phyloP scores from a whole-genome alignment of 1,140 invertebrate genomes.

The Drosophila kepulauana region DNA sequence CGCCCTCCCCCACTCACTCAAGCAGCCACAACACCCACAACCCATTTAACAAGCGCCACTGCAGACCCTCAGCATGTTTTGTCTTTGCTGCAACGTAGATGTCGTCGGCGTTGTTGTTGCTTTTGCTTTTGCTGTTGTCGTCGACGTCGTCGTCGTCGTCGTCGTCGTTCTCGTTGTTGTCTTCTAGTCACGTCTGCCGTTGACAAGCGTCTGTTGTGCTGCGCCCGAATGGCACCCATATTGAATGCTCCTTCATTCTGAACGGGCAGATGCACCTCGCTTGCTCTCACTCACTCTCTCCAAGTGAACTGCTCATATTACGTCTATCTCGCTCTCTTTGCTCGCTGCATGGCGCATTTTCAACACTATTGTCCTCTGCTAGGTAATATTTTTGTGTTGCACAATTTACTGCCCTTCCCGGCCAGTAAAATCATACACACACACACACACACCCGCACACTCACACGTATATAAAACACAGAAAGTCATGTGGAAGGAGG shows the following conservation, averaged over 20 bases:
- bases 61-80: conserved; percentile 48
- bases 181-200: conserved; percentile 74
- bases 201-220: conserved; percentile 73
- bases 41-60: conserved; percentile 30
- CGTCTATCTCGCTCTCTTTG: conserved; percentile 35
- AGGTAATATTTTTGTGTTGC: conserved; percentile 78
- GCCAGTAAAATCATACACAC: conserved; percentile 47
- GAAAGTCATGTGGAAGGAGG: too few relatives aligned
- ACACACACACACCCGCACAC: neutral
- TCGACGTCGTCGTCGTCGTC: conserved; percentile 34
- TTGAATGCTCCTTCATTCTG: conserved; percentile 61
- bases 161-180: conserved; percentile 55
- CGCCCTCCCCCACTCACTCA: neutral
- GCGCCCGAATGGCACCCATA: conserved; percentile 59
- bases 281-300: neutral
- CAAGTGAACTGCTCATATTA: conserved; percentile 1
- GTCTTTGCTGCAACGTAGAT: conserved; percentile 41
- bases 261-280: conserved; percentile 6
- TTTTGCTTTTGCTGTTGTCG: neutral
- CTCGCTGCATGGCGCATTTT: conserved; percentile 75
- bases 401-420: conserved; percentile 79
- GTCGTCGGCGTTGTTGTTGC: too few relatives aligned
- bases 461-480: conserved; percentile 2
- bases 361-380: conserved; percentile 72
- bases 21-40: conserved; percentile 5